Evolutionary conservation across 92 coral and sea anemone genomes (phyloP).

Genomic region (Virgularia gustaviana): DNA sequence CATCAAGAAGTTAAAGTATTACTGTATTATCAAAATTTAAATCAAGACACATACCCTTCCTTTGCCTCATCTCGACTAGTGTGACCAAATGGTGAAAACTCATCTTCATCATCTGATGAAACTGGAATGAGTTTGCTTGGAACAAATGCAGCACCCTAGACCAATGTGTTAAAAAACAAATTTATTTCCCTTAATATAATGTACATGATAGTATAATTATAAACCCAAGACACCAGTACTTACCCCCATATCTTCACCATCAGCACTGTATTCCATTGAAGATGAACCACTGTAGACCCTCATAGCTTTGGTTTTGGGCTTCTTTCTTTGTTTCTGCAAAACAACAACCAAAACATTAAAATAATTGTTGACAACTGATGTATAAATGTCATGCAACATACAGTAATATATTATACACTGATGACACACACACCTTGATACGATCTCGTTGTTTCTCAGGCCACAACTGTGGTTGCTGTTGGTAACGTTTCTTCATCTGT

Average conservation of each 20-base stretch:
- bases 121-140: constrained; percentile 80
- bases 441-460: constrained; percentile 90
- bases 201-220: neutral
- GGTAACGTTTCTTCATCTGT: constrained; percentile 91
- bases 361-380: too few relatives aligned
- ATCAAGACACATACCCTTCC: constrained; percentile 65
- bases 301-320: constrained; percentile 87
- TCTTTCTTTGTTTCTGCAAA: neutral
- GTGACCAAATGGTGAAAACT: constrained; percentile 96
- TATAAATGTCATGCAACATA: too few relatives aligned
- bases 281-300: constrained; percentile 96
- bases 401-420: neutral
- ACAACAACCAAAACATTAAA: too few relatives aligned
- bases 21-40: neutral
- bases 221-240: neutral
- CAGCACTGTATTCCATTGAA: constrained; percentile 97
- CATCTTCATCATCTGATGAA: constrained; percentile 95
- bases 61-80: constrained; percentile 96
- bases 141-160: constrained; percentile 30
- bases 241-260: constrained; percentile 82
- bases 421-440: constrained; percentile 61
- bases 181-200: neutral
- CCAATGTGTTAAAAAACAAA: neutral
- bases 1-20: neutral
- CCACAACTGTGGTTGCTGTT: constrained; percentile 98